Evolutionary conservation across 1,140 invertebrate genomes (phyloP).

Genomic region (Acromyrmex echinatior): DNA sequence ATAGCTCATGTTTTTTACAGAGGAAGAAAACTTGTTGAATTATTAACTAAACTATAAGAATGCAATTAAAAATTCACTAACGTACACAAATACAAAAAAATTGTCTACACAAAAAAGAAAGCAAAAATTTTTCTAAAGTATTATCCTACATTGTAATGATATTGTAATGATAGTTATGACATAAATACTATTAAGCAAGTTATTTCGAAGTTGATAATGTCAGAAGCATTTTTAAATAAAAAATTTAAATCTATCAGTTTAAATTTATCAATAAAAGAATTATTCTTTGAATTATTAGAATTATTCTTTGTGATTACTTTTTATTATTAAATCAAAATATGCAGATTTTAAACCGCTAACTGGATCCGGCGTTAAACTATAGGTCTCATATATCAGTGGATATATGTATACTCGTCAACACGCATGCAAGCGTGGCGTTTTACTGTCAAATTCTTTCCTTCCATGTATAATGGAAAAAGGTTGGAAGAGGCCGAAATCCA

Average conservation of each 20-base stretch:
- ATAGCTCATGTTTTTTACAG: not conserved
- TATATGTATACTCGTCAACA: no score
- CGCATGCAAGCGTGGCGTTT: no score
- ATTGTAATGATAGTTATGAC: not conserved
- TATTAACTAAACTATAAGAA: conserved; percentile 6
- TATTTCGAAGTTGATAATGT: not conserved
- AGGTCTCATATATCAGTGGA: no score
- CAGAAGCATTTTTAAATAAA: not conserved
- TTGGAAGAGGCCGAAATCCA: no score
- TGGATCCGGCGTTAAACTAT: no score
- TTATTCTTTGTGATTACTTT: not conserved
- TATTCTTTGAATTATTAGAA: not conserved
- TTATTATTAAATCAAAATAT: conserved; percentile 6
- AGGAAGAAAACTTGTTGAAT: conserved; percentile 2
- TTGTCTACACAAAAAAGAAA: not conserved
- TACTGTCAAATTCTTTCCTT: no score
- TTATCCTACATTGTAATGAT: not conserved
- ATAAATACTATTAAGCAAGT: not conserved
- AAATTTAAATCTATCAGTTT: not conserved
- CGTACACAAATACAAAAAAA: not conserved
- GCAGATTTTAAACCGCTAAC: no score
- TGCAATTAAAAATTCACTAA: not conserved
- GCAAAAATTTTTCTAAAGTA: not conserved
- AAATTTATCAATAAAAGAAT: not conserved
- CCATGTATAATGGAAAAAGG: no score